Conservation (phyloP, 2,888 invertebrate genomes). For the Lasiommata megera region DNA sequence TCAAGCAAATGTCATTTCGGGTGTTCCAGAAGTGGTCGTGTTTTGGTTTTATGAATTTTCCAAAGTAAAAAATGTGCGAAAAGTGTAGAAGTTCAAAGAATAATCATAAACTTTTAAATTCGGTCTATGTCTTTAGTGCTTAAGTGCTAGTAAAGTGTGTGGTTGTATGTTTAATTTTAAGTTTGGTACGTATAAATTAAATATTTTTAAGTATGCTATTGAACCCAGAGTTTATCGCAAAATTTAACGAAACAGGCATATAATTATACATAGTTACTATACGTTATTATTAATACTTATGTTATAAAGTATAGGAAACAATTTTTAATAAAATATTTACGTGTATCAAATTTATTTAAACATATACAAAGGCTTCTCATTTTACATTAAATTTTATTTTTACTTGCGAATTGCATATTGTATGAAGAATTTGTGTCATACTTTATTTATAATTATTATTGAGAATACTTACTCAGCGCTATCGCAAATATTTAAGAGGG, state of each 20-base stretch:
- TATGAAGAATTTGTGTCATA: too few species aligned
- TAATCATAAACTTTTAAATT: conserved; percentile 40
- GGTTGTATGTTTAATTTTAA: conserved; percentile 19
- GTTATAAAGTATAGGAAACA: background rate
- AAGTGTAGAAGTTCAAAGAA: conserved; percentile 45
- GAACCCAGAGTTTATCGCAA: background rate
- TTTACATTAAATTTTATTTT: too few species aligned
- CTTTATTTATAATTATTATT: too few species aligned
- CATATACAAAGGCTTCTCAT: too few species aligned
- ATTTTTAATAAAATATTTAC: too few species aligned
- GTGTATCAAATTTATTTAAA: too few species aligned
- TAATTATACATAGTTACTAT: too few species aligned
- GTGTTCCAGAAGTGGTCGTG: conserved; percentile 51
- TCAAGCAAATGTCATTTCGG: conserved; percentile 43
- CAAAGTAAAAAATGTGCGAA: conserved; percentile 53
- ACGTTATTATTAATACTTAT: too few species aligned
- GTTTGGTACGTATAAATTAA: conserved; percentile 16
- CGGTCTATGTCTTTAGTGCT: conserved; percentile 33
- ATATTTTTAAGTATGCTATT: background rate
- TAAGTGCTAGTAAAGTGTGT: conserved; percentile 23
- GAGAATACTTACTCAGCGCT: too few species aligned
- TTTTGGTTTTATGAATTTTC: conserved; percentile 51
- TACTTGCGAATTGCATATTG: too few species aligned
- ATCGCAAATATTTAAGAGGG: too few species aligned
- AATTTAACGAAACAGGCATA: background rate